phyloP scores from a whole-genome alignment of 2,888 invertebrate genomes.

The Torymus aiolomorphi region DNA sequence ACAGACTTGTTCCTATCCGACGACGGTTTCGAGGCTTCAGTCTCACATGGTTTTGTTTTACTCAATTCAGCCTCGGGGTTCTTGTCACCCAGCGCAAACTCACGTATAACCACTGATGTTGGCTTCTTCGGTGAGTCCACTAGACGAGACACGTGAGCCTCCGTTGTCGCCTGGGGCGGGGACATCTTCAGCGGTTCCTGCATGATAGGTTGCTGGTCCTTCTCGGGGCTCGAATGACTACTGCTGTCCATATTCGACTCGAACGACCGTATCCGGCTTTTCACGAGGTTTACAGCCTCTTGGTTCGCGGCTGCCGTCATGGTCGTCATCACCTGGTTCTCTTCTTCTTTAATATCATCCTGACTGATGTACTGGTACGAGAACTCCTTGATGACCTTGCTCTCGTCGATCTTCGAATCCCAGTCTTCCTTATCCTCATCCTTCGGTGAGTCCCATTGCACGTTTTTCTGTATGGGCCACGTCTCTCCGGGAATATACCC shows the following conservation, averaged over 20 bases:
- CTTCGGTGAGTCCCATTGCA: constrained; percentile 67
- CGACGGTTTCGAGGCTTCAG: constrained; percentile 58
- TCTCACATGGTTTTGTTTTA: not conserved
- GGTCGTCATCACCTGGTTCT: constrained; percentile 14
- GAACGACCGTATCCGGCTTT: constrained; percentile 70
- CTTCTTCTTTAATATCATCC: constrained; percentile 58
- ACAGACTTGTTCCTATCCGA: constrained; percentile 73
- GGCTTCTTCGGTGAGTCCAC: constrained; percentile 63
- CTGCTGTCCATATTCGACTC: constrained; percentile 63
- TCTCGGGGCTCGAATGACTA: constrained; percentile 59
- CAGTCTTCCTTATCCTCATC: constrained; percentile 68
- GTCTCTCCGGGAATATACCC: constrained; percentile 64
- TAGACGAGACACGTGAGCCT: constrained; percentile 73
- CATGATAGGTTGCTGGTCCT: constrained; percentile 68
- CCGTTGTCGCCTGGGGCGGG: constrained; percentile 70
- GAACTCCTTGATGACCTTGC: constrained; percentile 73
- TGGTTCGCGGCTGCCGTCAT: not conserved
- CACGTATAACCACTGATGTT: constrained; percentile 61
- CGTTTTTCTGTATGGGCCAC: constrained; percentile 67
- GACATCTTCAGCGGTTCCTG: constrained; percentile 75
- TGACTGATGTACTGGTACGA: constrained; percentile 74
- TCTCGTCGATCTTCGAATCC: constrained; percentile 71
- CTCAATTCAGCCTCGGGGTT: not conserved
- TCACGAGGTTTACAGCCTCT: constrained; percentile 66
- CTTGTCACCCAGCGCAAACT: constrained; percentile 66